A percentile compares a stretch with the other conserved stretches of the same genome.
These are phyloP conservation scores for Lepus europaeus DNA, from an alignment of 2,113 vertebrate genomes.

Conservation along the genomic window DNA sequence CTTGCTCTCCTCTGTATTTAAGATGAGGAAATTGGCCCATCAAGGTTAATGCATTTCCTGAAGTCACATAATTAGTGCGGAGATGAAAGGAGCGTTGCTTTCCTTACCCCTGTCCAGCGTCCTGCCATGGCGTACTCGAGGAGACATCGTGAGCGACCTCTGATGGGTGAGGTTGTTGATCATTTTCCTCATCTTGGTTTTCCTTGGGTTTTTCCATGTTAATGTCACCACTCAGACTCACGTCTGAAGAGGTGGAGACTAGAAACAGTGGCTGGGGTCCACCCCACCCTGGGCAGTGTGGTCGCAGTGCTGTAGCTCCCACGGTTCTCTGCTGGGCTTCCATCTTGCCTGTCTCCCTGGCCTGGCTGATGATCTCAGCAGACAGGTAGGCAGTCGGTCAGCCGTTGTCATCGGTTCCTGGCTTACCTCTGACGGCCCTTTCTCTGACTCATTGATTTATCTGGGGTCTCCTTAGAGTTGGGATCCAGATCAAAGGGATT, in stretches of 20 bases:
- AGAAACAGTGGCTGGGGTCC: background rate
- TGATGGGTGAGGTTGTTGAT: constrained; percentile 38
- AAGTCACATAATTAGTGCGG: constrained; percentile 51
- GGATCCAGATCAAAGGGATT: constrained; percentile 71
- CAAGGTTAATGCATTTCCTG: constrained; percentile 54
- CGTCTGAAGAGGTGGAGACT: constrained; percentile 31
- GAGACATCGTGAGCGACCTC: constrained; percentile 24
- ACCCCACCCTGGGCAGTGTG: background rate
- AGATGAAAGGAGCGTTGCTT: constrained; percentile 33
- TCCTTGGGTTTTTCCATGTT: constrained; percentile 70
- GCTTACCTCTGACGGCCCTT: constrained; percentile 40
- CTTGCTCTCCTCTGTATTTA: background rate
- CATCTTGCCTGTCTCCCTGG: constrained; percentile 35
- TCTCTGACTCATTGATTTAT: constrained; percentile 77
- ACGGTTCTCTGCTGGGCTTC: background rate
- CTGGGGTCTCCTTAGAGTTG: constrained; percentile 60
- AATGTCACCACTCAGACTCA: constrained; percentile 28
- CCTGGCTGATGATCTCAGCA: constrained; percentile 66
- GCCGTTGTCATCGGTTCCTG: constrained; percentile 67
- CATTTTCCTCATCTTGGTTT: constrained; percentile 53
- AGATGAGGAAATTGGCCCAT: constrained; percentile 23
- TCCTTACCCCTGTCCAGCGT: background rate
- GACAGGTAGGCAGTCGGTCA: constrained; percentile 72
- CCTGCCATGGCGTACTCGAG: constrained; percentile 14
- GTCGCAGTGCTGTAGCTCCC: background rate